Evolutionary conservation across 2,888 invertebrate genomes (phyloP), one percentile per base, ranked within the genome.

Genomic region (Cataglyphis altisquamis): DNA sequence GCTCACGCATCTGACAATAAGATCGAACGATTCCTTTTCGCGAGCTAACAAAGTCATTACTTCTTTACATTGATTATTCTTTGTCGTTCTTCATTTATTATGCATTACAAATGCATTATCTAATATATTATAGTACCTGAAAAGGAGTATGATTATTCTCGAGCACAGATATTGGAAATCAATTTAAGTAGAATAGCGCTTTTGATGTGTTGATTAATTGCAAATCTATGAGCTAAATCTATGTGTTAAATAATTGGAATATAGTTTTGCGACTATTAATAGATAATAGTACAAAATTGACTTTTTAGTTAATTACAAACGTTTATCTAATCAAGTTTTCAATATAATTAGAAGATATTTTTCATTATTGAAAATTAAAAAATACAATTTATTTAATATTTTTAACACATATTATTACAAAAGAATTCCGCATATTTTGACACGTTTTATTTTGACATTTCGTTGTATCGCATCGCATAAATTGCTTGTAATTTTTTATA

Each of bases 51-150:
- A 81, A 81, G 82, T 64, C 48, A 64, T 82, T 62, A 78, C 52
- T 67, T 60, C 78, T n/a, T 45, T 78, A 21, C 62, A 66, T 83
- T 62, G 29, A 78, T 78, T 68, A 48, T 36, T 25, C 36, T 2
- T 21, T 39, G 74, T 72, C 18, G 39, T 39, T 29, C 5, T 77
- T 39, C 36, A 88, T 82, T 82, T 81, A 64, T 77, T 84, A 78
- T 10, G 0, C 21, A 21, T 21, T 21, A 57, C 12, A 21, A 45
- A 57, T 45, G 18, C 48, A 45, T 72, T 60, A 36, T 64, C 48
- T 18, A 21, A 9, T 15, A n/a, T 10, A 9, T 29, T 10, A 9
- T 29, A 8, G 39, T 66, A 52, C 18, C 5, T n/a, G 64, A 45
- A 29, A 29, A 36, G 25, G 3, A n/a, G n/a, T 18, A 1, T 12